Conservation (phyloP, 2,888 invertebrate genomes). For the Timema cristinae region DNA sequence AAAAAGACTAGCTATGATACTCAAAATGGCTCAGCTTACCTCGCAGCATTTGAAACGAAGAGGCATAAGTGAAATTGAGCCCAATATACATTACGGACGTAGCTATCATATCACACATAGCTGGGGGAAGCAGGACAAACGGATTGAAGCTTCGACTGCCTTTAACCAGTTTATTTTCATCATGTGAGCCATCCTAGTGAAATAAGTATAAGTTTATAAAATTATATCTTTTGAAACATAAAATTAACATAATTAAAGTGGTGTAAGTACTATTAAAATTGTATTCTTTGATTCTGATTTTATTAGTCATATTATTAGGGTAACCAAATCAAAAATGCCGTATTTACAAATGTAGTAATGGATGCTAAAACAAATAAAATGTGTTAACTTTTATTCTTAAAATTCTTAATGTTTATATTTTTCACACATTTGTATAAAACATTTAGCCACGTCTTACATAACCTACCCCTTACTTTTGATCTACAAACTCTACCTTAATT, state of each 20-base stretch:
- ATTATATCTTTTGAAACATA: not conserved
- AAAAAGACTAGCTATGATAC: too few relatives aligned
- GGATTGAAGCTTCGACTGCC: slow-evolving; percentile 76
- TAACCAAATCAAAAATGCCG: not conserved
- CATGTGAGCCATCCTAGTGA: slow-evolving; percentile 47
- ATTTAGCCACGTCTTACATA: too few relatives aligned
- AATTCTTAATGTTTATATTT: too few relatives aligned
- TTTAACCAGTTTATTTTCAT: slow-evolving; percentile 58
- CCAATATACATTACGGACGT: slow-evolving; percentile 91
- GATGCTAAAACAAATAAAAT: too few relatives aligned
- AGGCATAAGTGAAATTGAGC: slow-evolving; percentile 84
- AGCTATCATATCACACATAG: slow-evolving; percentile 83
- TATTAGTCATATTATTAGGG: slow-evolving; percentile 2
- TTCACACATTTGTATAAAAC: too few relatives aligned
- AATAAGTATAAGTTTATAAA: slow-evolving; percentile 15
- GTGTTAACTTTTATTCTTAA: too few relatives aligned
- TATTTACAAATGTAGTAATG: too few relatives aligned
- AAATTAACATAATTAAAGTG: not conserved
- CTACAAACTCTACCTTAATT: too few relatives aligned
- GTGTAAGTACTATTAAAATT: not conserved
- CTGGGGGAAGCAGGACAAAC: slow-evolving; percentile 76
- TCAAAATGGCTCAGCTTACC: slow-evolving; percentile 48
- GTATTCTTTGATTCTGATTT: not conserved
- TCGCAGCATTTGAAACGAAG: slow-evolving; percentile 95
- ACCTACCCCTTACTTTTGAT: too few relatives aligned